Evolutionary conservation across 2,113 vertebrate species (phyloP).

Genomic region (Apeltes quadracus): DNA sequence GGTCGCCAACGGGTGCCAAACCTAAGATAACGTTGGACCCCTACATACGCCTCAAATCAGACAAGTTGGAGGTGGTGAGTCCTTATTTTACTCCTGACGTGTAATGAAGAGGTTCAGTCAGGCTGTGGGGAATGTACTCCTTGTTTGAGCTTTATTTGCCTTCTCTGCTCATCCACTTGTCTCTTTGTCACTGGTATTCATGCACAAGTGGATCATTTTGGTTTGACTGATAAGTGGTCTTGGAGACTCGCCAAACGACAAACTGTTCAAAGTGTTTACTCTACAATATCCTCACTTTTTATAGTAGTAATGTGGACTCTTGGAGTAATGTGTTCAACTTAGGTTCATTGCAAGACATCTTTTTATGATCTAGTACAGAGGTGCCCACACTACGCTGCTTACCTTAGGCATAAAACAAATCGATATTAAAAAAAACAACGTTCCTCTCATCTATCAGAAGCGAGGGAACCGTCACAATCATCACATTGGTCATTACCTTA

Average conservation of each 20-base stretch:
- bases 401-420: too few relatives aligned
- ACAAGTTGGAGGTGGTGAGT: conserved; percentile 90
- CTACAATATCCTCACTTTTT: neutral
- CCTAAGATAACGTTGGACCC: conserved; percentile 89
- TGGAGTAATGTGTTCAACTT: too few relatives aligned
- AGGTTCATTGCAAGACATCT: too few relatives aligned
- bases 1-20: conserved; percentile 73
- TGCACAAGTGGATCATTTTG: neutral
- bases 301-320: neutral
- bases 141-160: neutral
- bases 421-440: too few relatives aligned
- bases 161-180: neutral
- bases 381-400: too few relatives aligned
- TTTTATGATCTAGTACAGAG: too few relatives aligned
- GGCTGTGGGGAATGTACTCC: neutral
- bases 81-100: neutral
- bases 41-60: conserved; percentile 86
- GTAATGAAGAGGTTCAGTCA: neutral
- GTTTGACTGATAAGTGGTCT: neutral
- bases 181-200: neutral
- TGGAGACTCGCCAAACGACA: neutral
- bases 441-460: too few relatives aligned
- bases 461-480: too few relatives aligned
- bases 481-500: too few relatives aligned
- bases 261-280: neutral